These are phyloP conservation scores for Cydia strobilella DNA, from an alignment of 1,140 invertebrate species.

Conservation along the genomic window DNA sequence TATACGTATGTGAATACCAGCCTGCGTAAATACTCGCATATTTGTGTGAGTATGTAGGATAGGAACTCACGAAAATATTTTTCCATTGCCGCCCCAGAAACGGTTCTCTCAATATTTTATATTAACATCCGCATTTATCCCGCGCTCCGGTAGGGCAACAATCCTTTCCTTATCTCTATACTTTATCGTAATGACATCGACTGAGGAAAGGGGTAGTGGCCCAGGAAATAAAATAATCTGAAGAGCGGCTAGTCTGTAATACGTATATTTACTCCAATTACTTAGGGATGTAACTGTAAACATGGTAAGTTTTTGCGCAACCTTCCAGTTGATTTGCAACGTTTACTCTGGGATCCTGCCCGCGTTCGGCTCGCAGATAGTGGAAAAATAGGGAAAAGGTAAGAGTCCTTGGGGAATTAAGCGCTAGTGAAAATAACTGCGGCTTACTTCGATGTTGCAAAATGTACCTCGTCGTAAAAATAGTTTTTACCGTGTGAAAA, in stretches of 20 bases:
- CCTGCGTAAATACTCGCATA: slow-evolving; percentile 11
- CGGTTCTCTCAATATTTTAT: slow-evolving; percentile 33
- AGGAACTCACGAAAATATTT: slow-evolving; percentile 27
- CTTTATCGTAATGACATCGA: slow-evolving; percentile 36
- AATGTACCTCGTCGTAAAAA: slow-evolving; percentile 3
- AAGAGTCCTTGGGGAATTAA: slow-evolving; percentile 9
- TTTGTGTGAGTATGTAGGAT: background rate
- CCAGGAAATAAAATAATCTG: slow-evolving; percentile 15
- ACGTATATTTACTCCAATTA: slow-evolving; percentile 20
- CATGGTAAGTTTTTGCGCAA: background rate
- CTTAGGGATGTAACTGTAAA: slow-evolving; percentile 8
- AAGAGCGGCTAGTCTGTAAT: slow-evolving; percentile 9
- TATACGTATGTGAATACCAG: background rate
- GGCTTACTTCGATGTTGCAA: background rate
- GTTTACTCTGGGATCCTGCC: slow-evolving; percentile 1
- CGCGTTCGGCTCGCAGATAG: slow-evolving; percentile 4
- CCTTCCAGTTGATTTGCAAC: background rate
- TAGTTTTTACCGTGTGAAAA: background rate
- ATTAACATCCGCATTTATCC: slow-evolving; percentile 33
- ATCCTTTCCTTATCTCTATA: slow-evolving; percentile 35
- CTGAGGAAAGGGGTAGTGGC: slow-evolving; percentile 24
- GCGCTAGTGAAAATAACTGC: slow-evolving; percentile 4
- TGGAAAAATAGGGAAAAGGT: slow-evolving; percentile 23
- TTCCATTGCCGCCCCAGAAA: slow-evolving; percentile 8
- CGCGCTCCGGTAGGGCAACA: slow-evolving; percentile 29